These are phyloP conservation scores for Echiichthys vipera DNA, from an alignment of 2,797 vertebrate species.

Conservation along the genomic window DNA sequence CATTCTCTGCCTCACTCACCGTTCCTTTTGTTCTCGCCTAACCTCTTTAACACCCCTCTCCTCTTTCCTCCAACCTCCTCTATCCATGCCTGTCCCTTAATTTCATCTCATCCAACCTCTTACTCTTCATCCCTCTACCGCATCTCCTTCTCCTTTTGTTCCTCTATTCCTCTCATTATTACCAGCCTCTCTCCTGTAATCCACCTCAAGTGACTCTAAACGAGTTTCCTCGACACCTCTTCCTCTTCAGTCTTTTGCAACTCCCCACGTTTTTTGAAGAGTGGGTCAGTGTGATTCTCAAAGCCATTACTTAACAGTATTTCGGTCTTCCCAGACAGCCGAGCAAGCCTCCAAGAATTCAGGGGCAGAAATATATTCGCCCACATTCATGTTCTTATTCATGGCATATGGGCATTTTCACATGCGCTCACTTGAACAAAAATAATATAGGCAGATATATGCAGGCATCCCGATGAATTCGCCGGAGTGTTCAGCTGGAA, in stretches of 20 bases:
- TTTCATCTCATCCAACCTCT: conserved; percentile 58
- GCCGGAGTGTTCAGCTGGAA: conserved; percentile 30
- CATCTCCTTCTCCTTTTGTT: conserved; percentile 56
- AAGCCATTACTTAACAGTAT: conserved; percentile 44
- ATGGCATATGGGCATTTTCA: neutral
- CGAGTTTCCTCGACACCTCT: conserved; percentile 50
- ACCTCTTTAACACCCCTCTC: conserved; percentile 52
- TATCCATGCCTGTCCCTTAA: conserved; percentile 26
- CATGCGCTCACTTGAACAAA: conserved; percentile 5
- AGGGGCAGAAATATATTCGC: conserved; percentile 16
- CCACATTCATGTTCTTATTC: conserved; percentile 7
- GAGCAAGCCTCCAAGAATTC: conserved; percentile 39
- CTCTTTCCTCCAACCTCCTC: conserved; percentile 35
- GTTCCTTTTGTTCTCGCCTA: conserved; percentile 63
- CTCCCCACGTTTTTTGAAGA: conserved; percentile 38
- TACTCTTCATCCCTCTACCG: conserved; percentile 45
- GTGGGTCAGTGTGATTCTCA: conserved; percentile 49
- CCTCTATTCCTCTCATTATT: conserved; percentile 62
- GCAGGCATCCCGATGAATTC: conserved; percentile 11
- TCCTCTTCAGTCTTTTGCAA: conserved; percentile 18
- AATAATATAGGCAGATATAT: conserved; percentile 22
- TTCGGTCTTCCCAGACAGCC: conserved; percentile 38
- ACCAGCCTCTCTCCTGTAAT: conserved; percentile 53
- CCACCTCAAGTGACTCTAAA: conserved; percentile 68
- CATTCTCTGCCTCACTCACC: conserved; percentile 43